phyloP scores from a whole-genome alignment of 2,113 vertebrate species.

The Xiphophorus couchianus region DNA sequence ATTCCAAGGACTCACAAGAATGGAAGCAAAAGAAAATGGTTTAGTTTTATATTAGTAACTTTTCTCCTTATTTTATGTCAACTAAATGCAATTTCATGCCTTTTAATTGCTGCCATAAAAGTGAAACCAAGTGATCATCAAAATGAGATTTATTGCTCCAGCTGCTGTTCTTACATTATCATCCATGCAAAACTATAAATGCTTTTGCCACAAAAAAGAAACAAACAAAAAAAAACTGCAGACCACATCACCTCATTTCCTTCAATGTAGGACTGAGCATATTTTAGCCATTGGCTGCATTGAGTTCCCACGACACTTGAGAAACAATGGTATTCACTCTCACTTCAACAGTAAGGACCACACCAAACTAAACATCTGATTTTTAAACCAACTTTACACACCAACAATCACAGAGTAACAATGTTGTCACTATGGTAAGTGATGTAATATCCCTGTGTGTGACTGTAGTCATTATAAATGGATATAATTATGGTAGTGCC shows the following conservation, averaged over 20 bases:
- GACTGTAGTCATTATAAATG: no score
- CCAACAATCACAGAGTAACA: no score
- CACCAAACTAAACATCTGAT: no score
- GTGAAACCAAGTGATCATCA: background rate
- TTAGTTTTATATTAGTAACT: background rate
- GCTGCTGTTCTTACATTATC: background rate
- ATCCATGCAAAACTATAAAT: background rate
- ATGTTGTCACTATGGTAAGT: no score
- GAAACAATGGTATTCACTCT: no score
- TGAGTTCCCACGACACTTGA: no score
- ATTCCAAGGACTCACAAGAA: conserved; percentile 21
- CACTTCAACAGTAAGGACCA: no score
- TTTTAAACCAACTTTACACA: no score
- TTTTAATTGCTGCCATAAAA: background rate
- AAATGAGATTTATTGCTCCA: background rate
- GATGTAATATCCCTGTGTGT: no score
- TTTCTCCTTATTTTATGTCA: background rate
- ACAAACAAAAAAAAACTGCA: background rate
- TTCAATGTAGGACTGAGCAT: background rate
- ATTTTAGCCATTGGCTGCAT: no score
- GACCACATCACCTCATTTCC: background rate
- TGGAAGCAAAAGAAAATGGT: background rate
- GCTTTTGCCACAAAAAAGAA: background rate
- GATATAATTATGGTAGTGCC: no score
- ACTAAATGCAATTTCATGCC: background rate